phyloP scores from a whole-genome alignment of 1,140 invertebrate species.

The Tetraneura akinire region DNA sequence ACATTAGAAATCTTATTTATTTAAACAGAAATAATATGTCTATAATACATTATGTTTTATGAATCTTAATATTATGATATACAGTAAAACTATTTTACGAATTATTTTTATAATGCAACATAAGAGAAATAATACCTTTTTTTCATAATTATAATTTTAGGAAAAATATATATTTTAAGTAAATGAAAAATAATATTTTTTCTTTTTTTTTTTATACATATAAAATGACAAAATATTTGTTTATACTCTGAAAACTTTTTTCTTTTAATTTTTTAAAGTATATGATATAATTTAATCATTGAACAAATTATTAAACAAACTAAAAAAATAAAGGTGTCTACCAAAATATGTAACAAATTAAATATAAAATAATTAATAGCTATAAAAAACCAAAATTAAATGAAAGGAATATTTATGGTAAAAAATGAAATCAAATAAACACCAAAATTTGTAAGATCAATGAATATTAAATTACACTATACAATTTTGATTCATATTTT shows the following conservation, averaged over 20 bases:
- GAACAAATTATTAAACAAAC: background rate
- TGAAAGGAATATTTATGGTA: background rate
- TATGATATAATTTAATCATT: background rate
- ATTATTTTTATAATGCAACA: too few species aligned
- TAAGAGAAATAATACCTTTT: too few species aligned
- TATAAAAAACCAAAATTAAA: background rate
- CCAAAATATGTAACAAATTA: background rate
- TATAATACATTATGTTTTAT: too few species aligned
- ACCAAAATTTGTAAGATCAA: background rate
- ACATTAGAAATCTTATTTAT: too few species aligned
- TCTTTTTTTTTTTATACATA: too few species aligned
- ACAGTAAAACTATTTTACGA: too few species aligned
- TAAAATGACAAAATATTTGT: background rate
- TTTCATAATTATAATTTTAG: too few species aligned
- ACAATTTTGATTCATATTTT: slow-evolving; percentile 20
- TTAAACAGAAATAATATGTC: too few species aligned
- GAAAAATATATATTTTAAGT: too few species aligned
- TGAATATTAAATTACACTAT: background rate
- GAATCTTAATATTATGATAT: too few species aligned
- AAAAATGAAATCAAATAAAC: background rate
- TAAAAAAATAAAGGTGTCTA: background rate
- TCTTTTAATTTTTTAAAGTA: background rate
- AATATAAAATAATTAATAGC: background rate
- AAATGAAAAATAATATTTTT: too few species aligned
- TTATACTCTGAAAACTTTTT: background rate